Evolutionary conservation across 2,888 invertebrate species (phyloP), one percentile per base, ranked within the genome.

Genomic region (Stegana nigrithorax): DNA sequence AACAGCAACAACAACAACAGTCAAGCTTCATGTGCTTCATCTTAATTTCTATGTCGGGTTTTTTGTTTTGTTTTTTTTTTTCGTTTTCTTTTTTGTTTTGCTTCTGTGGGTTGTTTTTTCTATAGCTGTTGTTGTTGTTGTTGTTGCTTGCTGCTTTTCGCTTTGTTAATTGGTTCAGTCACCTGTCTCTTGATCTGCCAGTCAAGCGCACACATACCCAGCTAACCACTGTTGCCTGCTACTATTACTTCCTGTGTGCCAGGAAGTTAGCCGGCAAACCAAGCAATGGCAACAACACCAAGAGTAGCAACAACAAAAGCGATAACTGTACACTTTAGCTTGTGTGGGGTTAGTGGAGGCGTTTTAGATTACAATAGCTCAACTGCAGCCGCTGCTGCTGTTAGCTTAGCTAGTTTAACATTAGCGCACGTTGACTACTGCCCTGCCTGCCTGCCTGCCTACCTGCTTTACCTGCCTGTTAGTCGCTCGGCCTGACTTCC

Each of bases 91-190:
- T n/a, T n/a, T n/a, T n/a, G n/a, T n/a, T n/a, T n/a, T n/a, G n/a
- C n/a, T n/a, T n/a, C n/a, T n/a, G n/a, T n/a, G n/a, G 71, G 62
- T 63, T 73, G 69, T 72, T 71, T 67, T 56, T 53, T 29, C 19
- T 47, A n/a, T 50, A 26, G 62, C 36, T 56, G 29, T 47, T 57
- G 57, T 63, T 23, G 42, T 17, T n/a, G 53, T 39, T 26, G 23
- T 53, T 53, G 55, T 45, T 50, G 66, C 67, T 76, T 68, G 71
- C 65, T 67, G n/a, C n/a, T 56, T 45, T 45, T 23, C 32, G 73
- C 80, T 76, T 78, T 80, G 81, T 80, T 81, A 81, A 81, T 83
- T 81, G 81, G 77, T 82, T 80, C 73, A 78, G 81, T 81, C 81
- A 82, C 82, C 81, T 81, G 81, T 78, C 81, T 75, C 71, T 70